A percentile compares a stretch with the other conserved stretches of the same genome.
Conservation (phyloP, 2,797 vertebrate genomes). For the Nasua narica region DNA sequence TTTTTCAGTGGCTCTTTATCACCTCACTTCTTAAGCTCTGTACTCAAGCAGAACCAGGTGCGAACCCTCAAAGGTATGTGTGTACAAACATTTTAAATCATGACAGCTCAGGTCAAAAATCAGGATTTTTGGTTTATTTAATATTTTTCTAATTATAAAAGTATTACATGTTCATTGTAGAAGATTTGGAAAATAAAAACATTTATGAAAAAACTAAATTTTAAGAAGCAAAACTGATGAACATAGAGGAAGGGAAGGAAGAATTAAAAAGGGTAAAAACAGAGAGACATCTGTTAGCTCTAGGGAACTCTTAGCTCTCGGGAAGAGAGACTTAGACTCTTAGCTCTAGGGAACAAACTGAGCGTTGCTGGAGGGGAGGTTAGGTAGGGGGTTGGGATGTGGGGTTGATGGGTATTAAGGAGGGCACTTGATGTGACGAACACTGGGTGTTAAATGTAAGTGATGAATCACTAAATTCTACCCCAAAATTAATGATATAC, state of each 20-base stretch:
- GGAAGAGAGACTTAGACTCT: background rate
- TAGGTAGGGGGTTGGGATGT: background rate
- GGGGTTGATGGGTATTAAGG: background rate
- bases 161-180: background rate
- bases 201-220: background rate
- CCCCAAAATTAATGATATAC: background rate
- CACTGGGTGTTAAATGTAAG: background rate
- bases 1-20: conserved; percentile 93
- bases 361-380: background rate
- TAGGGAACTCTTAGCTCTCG: background rate
- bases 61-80: conserved; percentile 95
- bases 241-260: background rate
- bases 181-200: background rate
- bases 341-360: background rate
- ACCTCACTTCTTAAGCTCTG: conserved; percentile 91
- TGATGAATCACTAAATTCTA: background rate
- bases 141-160: conserved; percentile 20
- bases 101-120: background rate
- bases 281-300: background rate
- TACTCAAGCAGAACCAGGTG: conserved; percentile 89
- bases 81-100: conserved; percentile 40
- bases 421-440: background rate
- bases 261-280: background rate
- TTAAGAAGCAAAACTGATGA: background rate
- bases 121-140: background rate